Evolutionary conservation across 2,113 vertebrate genomes (phyloP), one percentile per base, ranked within the genome.

Genomic region (Microcebus tavaratra): DNA sequence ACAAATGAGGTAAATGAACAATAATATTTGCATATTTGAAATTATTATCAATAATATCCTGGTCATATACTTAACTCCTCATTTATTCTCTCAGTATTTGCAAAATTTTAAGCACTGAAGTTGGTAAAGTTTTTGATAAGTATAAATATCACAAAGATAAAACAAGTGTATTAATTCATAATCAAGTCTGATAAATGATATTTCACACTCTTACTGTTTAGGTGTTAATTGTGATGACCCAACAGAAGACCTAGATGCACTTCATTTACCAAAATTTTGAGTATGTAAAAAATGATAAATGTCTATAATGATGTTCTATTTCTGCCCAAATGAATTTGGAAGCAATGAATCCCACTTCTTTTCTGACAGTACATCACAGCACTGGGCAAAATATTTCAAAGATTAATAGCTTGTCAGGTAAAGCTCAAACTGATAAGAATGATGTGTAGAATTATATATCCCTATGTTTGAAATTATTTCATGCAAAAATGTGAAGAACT

Each of bases 331-430:
- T 89, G 53, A 97, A 95, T 96, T 97, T 97, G 88, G 72, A 97
- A 93, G 3, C 3, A 89, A 70, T 94, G 8, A 68, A 55, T 93
- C 79, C 34, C 8, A 97, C 63, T 97, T 98, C 2, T 88, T 89
- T 61, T n/a, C 57, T 97, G 82, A 97, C 95, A 97, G 36, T 67
- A 63, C 17, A 48, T 94, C 53, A 90, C 61, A 96, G 53, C 7
- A 90, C 88, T 97, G 70, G 31, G 87, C 36, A 96, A 98, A 98
- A 45, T 95, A 78, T 97, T 98, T 96, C 80, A 97, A 95, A 98
- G 79, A 97, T 97, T 97, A 98, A 97, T 98, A 98, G 72, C 63
- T 97, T 98, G 96, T 98, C 97, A 98, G 34, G 63, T 55, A 98
- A 91, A 96, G 6, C 72, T 98, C 87, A 96, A 34, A 95, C 25